A percentile compares a stretch with the other conserved stretches of the same genome.
These are phyloP conservation scores for Corvus hawaiiensis DNA, from an alignment of 2,113 vertebrate species.

Conservation along the genomic window DNA sequence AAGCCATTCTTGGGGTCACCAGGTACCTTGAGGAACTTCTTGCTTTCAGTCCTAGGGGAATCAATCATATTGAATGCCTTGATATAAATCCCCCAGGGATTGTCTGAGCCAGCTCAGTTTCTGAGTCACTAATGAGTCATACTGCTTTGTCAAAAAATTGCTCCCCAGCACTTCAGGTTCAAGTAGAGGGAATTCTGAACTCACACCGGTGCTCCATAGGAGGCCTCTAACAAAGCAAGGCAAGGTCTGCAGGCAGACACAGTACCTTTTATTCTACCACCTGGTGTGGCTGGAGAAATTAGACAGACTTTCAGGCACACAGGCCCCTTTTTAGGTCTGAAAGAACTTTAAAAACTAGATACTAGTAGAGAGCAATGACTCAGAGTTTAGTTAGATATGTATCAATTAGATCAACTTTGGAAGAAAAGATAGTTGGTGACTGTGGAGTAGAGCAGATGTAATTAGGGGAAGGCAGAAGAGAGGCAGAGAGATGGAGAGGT, in stretches of 20 bases:
- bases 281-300: slow-evolving; percentile 43
- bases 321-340: not conserved
- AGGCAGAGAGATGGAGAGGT: not conserved
- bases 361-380: not conserved
- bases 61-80: slow-evolving; percentile 15
- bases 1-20: not conserved
- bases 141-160: slow-evolving; percentile 52
- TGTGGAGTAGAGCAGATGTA: not conserved
- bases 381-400: not conserved
- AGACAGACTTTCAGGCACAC: slow-evolving; percentile 1
- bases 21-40: not conserved
- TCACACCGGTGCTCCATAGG: slow-evolving; percentile 10
- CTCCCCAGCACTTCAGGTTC: slow-evolving; percentile 40
- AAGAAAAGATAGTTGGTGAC: not conserved
- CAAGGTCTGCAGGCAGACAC: slow-evolving; percentile 21
- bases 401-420: slow-evolving; percentile 28
- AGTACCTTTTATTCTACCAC: slow-evolving; percentile 46
- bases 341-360: slow-evolving; percentile 7
- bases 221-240: slow-evolving; percentile 53
- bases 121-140: slow-evolving; percentile 53
- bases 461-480: not conserved
- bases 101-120: slow-evolving; percentile 11
- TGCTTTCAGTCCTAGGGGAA: not conserved
- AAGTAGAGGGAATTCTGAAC: slow-evolving; percentile 48
- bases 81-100: not conserved